Percentiles rank a stretch among this genome's conserved stretches.
Evolutionary conservation across 2,113 vertebrate genomes (phyloP).

Genomic region (rat (Rattus norvegicus)): GRCr8 NC_086025.1:45714001-45714500

Average conservation of each 20-base stretch:
- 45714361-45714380: not conserved
- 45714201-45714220: not conserved
- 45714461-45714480: not conserved
- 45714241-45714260: not conserved
- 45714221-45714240: not conserved
- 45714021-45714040: not conserved
- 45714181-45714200: not conserved
- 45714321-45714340: not conserved
- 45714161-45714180: not conserved
- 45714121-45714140: not conserved
- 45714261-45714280: not conserved
- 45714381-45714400: not conserved
- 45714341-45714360: not conserved
- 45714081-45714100: not conserved
- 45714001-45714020: not conserved
- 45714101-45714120: not conserved
- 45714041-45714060: not conserved
- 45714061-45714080: not conserved
- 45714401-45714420: not conserved
- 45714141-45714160: not conserved
- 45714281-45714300: not conserved
- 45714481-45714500: not conserved
- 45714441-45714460: not conserved
- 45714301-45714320: not conserved
- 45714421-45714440: not conserved